phyloP scores from a whole-genome alignment of 2,797 vertebrate species.

The Megaceryle alcyon region DNA sequence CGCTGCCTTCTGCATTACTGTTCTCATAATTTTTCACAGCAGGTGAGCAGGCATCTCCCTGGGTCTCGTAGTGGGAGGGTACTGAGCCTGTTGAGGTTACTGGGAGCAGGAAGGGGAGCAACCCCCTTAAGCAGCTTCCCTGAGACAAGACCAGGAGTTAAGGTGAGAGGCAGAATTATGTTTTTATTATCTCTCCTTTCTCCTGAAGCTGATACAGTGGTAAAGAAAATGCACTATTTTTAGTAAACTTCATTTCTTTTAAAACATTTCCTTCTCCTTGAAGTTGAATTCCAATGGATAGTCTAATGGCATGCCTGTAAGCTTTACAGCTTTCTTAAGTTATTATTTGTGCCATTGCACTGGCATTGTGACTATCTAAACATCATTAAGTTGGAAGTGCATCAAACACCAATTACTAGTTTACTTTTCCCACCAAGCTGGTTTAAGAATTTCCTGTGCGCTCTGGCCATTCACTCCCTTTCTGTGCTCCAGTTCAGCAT shows the following conservation, averaged over 20 bases:
- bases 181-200: neutral
- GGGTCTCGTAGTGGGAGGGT: neutral
- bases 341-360: neutral
- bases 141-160: neutral
- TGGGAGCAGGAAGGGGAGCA: neutral
- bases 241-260: neutral
- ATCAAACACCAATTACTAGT: neutral
- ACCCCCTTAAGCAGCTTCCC: neutral
- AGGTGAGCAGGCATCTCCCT: neutral
- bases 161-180: neutral
- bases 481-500: neutral
- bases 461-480: neutral
- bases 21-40: neutral
- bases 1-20: neutral
- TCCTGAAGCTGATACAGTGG: neutral
- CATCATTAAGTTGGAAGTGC: neutral
- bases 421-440: neutral
- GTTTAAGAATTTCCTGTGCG: neutral
- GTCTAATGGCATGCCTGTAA: neutral
- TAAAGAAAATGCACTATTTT: conserved; percentile 39
- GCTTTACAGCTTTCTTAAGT: neutral
- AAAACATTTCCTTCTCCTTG: neutral
- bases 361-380: neutral
- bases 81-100: neutral
- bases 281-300: neutral